Conservation (phyloP, 1,140 invertebrate genomes). For the Colletes latitarsis region DNA sequence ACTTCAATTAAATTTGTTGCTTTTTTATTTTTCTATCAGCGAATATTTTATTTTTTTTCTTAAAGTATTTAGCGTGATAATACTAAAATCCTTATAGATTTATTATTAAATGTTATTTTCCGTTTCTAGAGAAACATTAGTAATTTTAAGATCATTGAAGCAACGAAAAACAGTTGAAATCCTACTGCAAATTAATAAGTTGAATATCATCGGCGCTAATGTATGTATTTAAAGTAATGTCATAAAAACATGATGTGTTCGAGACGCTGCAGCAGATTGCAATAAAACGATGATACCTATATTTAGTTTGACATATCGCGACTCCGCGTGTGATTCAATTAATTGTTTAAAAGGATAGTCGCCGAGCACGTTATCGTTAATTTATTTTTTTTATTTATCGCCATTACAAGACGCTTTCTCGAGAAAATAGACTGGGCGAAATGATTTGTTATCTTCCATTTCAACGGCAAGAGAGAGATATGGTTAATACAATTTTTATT, state of each 20-base stretch:
- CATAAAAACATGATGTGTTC: neutral
- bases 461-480: neutral
- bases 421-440: slow-evolving; percentile 5
- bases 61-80: too few species aligned
- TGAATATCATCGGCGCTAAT: neutral
- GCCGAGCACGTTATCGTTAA: neutral
- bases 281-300: slow-evolving; percentile 14
- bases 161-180: neutral
- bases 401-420: slow-evolving; percentile 5
- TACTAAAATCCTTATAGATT: too few species aligned
- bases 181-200: neutral
- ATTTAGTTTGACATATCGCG: slow-evolving; percentile 17
- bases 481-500: neutral
- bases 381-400: slow-evolving; percentile 23
- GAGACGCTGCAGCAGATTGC: neutral
- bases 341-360: slow-evolving; percentile 28
- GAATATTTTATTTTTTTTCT: too few species aligned
- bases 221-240: neutral
- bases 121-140: too few species aligned
- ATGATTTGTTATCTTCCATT: slow-evolving; percentile 2
- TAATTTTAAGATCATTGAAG: neutral
- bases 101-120: too few species aligned
- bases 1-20: too few species aligned
- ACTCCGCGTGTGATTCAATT: slow-evolving; percentile 5
- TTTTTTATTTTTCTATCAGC: too few species aligned